These are phyloP conservation scores for Lepidotrigona ventralis DNA, from an alignment of 1,140 invertebrate genomes.

Conservation along the genomic window DNA sequence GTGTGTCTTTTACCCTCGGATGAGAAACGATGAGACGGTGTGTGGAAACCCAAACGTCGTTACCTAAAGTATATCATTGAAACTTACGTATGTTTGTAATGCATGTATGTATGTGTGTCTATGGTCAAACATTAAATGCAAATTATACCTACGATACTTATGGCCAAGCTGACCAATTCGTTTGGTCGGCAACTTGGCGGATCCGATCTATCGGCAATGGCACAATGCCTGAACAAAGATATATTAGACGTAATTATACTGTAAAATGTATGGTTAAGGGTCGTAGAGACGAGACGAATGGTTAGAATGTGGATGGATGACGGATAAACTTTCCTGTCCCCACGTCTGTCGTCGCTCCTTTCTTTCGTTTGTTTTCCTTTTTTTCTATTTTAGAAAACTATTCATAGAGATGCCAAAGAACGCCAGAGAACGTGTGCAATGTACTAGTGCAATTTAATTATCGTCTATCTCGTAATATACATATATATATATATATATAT, in stretches of 20 bases:
- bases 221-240: constrained; percentile 1
- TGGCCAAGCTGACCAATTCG: constrained; percentile 19
- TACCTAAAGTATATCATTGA: constrained; percentile 41
- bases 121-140: constrained; percentile 32
- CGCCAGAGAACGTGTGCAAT: constrained; percentile 62
- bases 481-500: too few species aligned
- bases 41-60: constrained; percentile 14
- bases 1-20: constrained; percentile 11
- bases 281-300: constrained; percentile 14
- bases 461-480: constrained; percentile 45
- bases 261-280: constrained; percentile 29
- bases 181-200: constrained; percentile 12
- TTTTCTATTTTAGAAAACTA: constrained; percentile 19
- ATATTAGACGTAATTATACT: constrained; percentile 1
- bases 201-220: neutral
- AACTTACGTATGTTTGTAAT: constrained; percentile 50
- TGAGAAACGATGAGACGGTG: neutral
- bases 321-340: constrained; percentile 15
- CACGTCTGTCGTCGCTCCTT: neutral
- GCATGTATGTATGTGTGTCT: constrained; percentile 32
- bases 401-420: constrained; percentile 67
- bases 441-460: constrained; percentile 67
- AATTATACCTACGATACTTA: neutral
- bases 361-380: neutral
- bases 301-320: constrained; percentile 16